Base-by-base conservation (phyloP, 1,140 invertebrate species). In the Eueides isabella region DNA sequence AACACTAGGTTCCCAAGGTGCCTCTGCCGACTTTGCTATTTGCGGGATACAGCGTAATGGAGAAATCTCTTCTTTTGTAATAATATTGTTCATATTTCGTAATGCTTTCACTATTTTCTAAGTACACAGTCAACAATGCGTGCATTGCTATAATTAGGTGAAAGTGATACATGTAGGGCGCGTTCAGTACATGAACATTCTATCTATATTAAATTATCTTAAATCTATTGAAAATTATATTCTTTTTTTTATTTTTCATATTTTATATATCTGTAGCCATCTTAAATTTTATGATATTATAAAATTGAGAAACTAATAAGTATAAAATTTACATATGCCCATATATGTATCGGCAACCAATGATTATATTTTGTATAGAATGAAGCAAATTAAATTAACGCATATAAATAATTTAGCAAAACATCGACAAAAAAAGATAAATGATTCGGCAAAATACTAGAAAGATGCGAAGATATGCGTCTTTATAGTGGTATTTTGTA, bases 61-160 rank as follows among this genome's bases (percentile, higher is more conserved):
- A 44, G 0, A 1, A 44, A 44, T 19, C n/a, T 44, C n/a, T 44
- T 6, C 41, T 19, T 7, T 19, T 9, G 16, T 44, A 44, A 44
- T 19, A 44, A 44, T 19, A 44, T 19, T 44, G 5, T 44, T 38
- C 35, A 12, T 55, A 55, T 55, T 55, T 11, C 48, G 26, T 23
- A 23, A 38, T 38, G 19, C 61, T 63, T 68, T 55, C 28, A 23
- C 67, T 35, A 69, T 69, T 35, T 33, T 31, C 48, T 69, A 69
- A 69, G 66, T 48, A n/a, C 11, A 31, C 48, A 55, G 23, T 55
- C 66, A 69, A 69, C 67, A 69, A 69, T 61, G 67, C 48, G 11
- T 33, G 64, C 12, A 28, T 61, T 67, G 30, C 64, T 61, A 62
- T 72, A 67, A 72, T 72, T 72, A 67, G 71, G 71, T 67, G 71